These are phyloP conservation scores for Neosalanx taihuensis DNA, from an alignment of 2,797 vertebrate genomes.

Conservation along the genomic window DNA sequence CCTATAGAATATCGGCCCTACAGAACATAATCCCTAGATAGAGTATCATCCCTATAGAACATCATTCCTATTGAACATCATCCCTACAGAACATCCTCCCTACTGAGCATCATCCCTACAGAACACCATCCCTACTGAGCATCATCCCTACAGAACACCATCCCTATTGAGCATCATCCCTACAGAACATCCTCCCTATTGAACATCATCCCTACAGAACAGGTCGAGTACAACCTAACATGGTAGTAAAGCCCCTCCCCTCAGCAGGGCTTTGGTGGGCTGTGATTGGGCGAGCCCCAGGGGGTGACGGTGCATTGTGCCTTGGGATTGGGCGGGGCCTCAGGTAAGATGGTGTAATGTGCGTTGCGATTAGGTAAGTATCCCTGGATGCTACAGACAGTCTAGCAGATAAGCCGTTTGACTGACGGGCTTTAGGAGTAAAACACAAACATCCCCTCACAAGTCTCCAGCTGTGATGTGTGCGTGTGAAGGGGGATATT, in stretches of 20 bases:
- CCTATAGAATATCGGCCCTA: too few species aligned
- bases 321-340: constrained; percentile 55
- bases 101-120: too few species aligned
- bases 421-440: neutral
- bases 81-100: too few species aligned
- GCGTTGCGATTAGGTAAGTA: constrained; percentile 69
- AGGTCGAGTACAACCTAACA: neutral
- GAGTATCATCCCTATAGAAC: too few species aligned
- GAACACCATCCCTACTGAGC: too few species aligned
- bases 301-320: constrained; percentile 56
- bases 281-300: constrained; percentile 66
- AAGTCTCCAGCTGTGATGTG: neutral
- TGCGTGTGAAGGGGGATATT: neutral
- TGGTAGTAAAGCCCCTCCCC: constrained; percentile 51
- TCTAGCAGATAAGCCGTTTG: neutral
- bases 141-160: too few species aligned
- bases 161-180: too few species aligned
- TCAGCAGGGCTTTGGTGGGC: constrained; percentile 56
- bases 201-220: too few species aligned
- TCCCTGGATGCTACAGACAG: constrained; percentile 47
- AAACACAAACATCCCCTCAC: neutral
- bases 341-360: constrained; percentile 55
- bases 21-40: too few species aligned
- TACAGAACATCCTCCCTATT: too few species aligned
- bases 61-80: too few species aligned